Percentiles rank a stretch among this genome's conserved stretches.
These are phyloP conservation scores for Leucophenga maculata DNA, from an alignment of 2,888 invertebrate species.

Conservation along the genomic window DNA sequence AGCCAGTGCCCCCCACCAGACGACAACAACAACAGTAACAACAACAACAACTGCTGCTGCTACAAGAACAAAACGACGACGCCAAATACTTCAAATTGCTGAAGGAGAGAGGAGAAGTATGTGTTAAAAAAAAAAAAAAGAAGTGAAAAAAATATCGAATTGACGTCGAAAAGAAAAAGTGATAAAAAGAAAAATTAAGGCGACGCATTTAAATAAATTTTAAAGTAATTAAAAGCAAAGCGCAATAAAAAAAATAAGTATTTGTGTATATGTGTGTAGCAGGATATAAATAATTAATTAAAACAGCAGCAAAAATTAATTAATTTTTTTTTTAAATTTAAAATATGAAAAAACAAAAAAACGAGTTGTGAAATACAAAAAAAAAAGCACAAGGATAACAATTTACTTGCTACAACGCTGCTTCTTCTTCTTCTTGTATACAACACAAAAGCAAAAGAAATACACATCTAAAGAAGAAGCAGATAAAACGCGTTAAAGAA, in stretches of 20 bases:
- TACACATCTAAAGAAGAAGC: neutral
- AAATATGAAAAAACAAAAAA: neutral
- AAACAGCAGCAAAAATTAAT: too few relatives aligned
- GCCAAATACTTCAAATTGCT: constrained; percentile 62
- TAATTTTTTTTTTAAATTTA: too few relatives aligned
- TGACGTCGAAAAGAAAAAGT: constrained; percentile 46
- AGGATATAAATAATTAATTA: too few relatives aligned
- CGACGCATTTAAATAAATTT: constrained; percentile 32
- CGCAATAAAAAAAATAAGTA: too few relatives aligned
- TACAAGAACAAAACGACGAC: constrained; percentile 34
- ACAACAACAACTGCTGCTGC: too few relatives aligned
- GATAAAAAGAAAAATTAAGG: constrained; percentile 50
- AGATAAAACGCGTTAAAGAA: neutral
- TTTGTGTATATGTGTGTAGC: constrained; percentile 18
- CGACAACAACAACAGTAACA: constrained; percentile 21
- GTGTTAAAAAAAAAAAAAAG: constrained; percentile 50
- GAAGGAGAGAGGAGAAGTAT: constrained; percentile 53
- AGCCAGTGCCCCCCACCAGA: constrained; percentile 36
- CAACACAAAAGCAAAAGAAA: neutral
- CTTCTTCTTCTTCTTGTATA: too few relatives aligned
- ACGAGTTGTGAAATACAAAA: constrained; percentile 33
- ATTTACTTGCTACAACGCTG: neutral
- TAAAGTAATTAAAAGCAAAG: constrained; percentile 35
- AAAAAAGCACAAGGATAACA: constrained; percentile 27
- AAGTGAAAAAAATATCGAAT: constrained; percentile 22